Percentiles rank a stretch among this genome's conserved stretches.
Evolutionary conservation across 2,888 invertebrate species (phyloP).

Genomic region (Ennomos erosarius): DNA sequence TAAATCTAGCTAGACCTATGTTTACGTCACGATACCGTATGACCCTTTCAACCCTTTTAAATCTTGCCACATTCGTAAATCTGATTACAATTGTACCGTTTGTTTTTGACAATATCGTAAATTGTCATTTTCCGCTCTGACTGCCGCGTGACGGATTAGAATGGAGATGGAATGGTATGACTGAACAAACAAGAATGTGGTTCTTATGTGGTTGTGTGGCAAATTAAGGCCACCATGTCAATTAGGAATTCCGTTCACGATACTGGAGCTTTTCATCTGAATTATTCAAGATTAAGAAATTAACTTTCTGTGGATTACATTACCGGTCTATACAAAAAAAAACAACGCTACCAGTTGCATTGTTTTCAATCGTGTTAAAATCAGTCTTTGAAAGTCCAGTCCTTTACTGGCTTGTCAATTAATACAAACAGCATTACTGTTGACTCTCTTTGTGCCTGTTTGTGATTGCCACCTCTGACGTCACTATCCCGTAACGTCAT

Average conservation of each 20-base stretch:
- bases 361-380: no score
- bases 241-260: background rate
- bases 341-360: no score
- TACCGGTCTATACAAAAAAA: no score
- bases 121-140: slow-evolving; percentile 38
- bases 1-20: no score
- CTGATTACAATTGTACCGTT: slow-evolving; percentile 11
- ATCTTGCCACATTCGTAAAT: slow-evolving; percentile 3
- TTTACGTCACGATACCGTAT: no score
- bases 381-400: background rate
- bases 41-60: background rate
- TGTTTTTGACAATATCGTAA: slow-evolving; percentile 37
- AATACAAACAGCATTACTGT: slow-evolving; percentile 2
- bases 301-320: no score
- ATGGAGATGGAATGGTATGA: background rate
- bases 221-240: slow-evolving; percentile 3
- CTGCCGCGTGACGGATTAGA: slow-evolving; percentile 32
- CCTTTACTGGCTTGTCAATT: slow-evolving; percentile 8
- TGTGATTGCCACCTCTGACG: slow-evolving; percentile 3
- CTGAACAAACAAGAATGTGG: background rate
- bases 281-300: no score
- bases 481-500: slow-evolving; percentile 2
- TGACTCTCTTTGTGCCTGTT: slow-evolving; percentile 1
- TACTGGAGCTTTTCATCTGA: no score
- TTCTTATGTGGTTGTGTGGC: background rate